These are phyloP conservation scores for Xestia rhomboidea DNA, from an alignment of 2,888 invertebrate species.

Conservation along the genomic window DNA sequence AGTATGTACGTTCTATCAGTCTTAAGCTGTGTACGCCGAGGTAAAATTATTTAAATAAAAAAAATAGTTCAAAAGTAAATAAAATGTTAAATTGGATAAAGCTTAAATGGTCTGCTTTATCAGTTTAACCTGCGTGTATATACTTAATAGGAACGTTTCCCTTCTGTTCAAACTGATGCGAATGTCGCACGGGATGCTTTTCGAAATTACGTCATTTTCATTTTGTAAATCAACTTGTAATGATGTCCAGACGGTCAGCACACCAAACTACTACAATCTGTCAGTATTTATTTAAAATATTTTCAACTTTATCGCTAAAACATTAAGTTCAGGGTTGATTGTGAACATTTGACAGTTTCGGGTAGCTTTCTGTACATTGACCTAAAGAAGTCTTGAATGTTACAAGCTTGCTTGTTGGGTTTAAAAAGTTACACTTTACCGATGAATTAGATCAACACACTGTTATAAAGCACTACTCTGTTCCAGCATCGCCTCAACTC, in stretches of 20 bases:
- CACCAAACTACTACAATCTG: no score
- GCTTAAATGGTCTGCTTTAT: constrained; percentile 28
- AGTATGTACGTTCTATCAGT: constrained; percentile 59
- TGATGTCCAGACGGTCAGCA: background rate
- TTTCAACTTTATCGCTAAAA: no score
- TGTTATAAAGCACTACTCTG: background rate
- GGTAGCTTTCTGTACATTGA: background rate
- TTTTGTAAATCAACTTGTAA: background rate
- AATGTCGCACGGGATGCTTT: background rate
- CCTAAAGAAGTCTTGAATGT: background rate
- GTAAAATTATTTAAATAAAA: constrained; percentile 19
- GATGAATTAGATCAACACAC: background rate
- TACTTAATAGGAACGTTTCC: constrained; percentile 35
- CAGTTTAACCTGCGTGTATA: constrained; percentile 51
- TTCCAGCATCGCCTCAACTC: background rate
- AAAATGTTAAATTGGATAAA: constrained; percentile 26
- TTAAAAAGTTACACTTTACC: background rate
- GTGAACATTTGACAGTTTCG: no score
- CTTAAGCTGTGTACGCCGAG: constrained; percentile 48
- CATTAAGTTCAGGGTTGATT: no score
- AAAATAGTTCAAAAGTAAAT: constrained; percentile 16
- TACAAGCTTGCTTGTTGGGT: background rate
- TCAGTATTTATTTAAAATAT: no score
- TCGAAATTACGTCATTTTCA: no score
- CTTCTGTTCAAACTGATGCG: constrained; percentile 11